A percentile compares a stretch with the other conserved stretches of the same genome.
These are phyloP conservation scores for Melanaphis sacchari DNA, from an alignment of 1,140 invertebrate species.

Conservation along the genomic window DNA sequence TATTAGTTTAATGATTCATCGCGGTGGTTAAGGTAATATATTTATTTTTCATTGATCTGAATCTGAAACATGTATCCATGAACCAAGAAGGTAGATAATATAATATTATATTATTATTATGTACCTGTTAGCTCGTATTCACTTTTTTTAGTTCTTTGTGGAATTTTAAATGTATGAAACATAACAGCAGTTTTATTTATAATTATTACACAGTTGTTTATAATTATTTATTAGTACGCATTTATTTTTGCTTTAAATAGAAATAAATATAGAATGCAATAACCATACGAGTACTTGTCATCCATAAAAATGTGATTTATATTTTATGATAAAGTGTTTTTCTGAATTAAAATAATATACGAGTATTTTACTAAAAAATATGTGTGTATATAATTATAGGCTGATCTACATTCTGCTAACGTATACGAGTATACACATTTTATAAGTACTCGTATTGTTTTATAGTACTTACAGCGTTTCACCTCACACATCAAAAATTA, in stretches of 20 bases:
- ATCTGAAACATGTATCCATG: too few relatives aligned
- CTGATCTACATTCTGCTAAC: not conserved
- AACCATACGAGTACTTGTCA: too few relatives aligned
- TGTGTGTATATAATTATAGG: not conserved
- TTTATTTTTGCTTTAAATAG: not conserved
- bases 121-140: too few relatives aligned
- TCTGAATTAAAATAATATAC: not conserved
- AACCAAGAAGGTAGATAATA: too few relatives aligned
- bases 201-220: not conserved
- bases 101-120: too few relatives aligned
- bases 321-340: not conserved
- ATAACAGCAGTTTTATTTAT: not conserved
- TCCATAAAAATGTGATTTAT: not conserved
- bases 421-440: not conserved
- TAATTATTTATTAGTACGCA: not conserved
- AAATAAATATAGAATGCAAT: not conserved
- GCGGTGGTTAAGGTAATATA: too few relatives aligned
- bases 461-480: too few relatives aligned
- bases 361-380: not conserved
- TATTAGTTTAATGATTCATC: too few relatives aligned
- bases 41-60: too few relatives aligned
- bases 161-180: too few relatives aligned
- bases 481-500: too few relatives aligned
- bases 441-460: not conserved
- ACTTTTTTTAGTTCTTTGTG: too few relatives aligned